Evolutionary conservation across 2,888 invertebrate genomes (phyloP), one percentile per base, ranked within the genome.

Genomic region (Drosophila anceps): DNA sequence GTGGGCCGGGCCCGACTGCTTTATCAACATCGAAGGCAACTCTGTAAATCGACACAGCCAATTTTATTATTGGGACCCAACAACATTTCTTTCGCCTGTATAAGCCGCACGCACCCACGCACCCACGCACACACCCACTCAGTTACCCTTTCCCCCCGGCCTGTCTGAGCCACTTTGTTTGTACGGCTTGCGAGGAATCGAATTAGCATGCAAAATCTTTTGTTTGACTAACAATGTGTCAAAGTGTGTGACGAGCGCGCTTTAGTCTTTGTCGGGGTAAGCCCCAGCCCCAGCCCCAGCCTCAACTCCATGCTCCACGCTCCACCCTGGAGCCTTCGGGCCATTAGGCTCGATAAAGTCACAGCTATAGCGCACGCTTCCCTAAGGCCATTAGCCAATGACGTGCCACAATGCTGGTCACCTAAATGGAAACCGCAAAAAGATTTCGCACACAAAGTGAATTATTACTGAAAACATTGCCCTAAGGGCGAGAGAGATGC

Each of bases 181-280:
- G 70, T 55, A 58, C 69, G 73, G 48, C 76, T 57, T 70, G 76
- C 53, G 64, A 67, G 55, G 86, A 83, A 88, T 85, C 90, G 86
- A 90, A 86, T 86, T 86, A 90, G 88, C 86, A 90, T 90, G 81
- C 88, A 79, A 86, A 86, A 90, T 86, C 86, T 86, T 86, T 86
- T 86, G 86, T 86, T 86, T 86, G 88, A 85, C 88, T 90, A 90
- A 86, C 86, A 86, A 86, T 86, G 86, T 86, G 86, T 86, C 86
- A 86, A 86, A 83, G 88, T 88, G 88, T 88, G 81, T 90, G 82
- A 83, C 69, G 80, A 77, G 76, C 79, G 76, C 80, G 77, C 80
- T 75, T 77, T 79, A 75, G 77, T 77, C 77, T 79, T 75, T 71
- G 80, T 75, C 77, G 75, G 50, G 51, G 43, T 53, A n/a, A 54